Conservation (phyloP, 2,797 vertebrate species). For the Simalia tracyae region DNA sequence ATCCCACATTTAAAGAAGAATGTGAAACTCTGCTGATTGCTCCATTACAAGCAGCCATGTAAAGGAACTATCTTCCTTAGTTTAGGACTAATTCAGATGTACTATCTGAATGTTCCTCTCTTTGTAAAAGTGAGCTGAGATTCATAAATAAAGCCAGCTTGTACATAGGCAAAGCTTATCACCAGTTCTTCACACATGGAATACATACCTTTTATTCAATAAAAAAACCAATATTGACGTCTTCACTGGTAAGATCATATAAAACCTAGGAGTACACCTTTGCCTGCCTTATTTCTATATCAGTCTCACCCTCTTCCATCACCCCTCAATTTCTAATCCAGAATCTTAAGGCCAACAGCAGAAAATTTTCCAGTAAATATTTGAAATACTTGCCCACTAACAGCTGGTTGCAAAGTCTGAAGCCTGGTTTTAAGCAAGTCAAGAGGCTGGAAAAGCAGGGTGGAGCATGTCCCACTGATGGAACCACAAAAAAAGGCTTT, state of each 20-base stretch:
- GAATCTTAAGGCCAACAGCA: background rate
- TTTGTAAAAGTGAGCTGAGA: background rate
- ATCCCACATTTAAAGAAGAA: rapidly evolving
- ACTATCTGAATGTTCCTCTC: background rate
- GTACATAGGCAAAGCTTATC: background rate
- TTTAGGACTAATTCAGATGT: background rate
- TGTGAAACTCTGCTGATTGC: background rate
- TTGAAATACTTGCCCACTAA: constrained; percentile 75
- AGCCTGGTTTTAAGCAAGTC: constrained; percentile 94
- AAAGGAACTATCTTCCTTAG: background rate
- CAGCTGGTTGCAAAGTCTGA: constrained; percentile 83
- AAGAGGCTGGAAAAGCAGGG: constrained; percentile 93
- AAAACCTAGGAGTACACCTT: background rate
- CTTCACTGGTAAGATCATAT: background rate
- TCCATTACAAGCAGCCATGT: background rate
- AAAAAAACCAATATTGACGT: background rate
- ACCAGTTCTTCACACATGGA: background rate
- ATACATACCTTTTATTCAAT: background rate
- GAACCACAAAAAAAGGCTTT: constrained; percentile 96
- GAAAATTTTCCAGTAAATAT: background rate
- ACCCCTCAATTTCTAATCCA: background rate
- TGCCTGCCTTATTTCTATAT: background rate
- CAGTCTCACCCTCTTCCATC: background rate
- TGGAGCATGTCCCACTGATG: constrained; percentile 93
- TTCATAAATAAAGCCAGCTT: background rate